These are phyloP conservation scores for Helicoverpa assulta DNA, from an alignment of 2,888 invertebrate species.

Conservation along the genomic window DNA sequence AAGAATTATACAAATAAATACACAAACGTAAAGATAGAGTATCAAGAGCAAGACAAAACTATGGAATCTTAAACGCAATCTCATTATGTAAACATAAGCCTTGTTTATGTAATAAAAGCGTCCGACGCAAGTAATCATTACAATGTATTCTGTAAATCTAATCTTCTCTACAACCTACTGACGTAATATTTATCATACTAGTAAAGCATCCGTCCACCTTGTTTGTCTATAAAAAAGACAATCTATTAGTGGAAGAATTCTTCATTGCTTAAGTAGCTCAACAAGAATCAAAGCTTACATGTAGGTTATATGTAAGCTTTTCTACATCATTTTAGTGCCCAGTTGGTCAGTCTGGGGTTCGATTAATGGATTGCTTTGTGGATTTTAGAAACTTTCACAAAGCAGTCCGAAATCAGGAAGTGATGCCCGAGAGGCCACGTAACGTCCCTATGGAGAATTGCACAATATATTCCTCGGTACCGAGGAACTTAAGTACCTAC, in stretches of 20 bases:
- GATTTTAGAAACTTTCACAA: too few relatives aligned
- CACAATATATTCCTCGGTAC: too few relatives aligned
- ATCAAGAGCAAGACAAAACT: constrained; percentile 4
- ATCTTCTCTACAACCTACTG: background rate
- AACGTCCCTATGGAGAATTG: too few relatives aligned
- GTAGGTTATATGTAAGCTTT: too few relatives aligned
- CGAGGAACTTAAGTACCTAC: too few relatives aligned
- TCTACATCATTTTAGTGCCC: too few relatives aligned
- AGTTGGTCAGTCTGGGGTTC: too few relatives aligned
- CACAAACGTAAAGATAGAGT: background rate
- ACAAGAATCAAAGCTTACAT: too few relatives aligned
- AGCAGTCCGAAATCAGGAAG: too few relatives aligned
- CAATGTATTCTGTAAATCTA: constrained; percentile 5
- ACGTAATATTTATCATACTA: background rate
- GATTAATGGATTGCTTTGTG: too few relatives aligned
- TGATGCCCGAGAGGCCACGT: too few relatives aligned
- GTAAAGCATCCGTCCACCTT: background rate
- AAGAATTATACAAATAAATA: background rate
- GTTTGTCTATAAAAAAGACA: background rate
- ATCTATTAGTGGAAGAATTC: background rate
- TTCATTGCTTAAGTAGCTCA: background rate
- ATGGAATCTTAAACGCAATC: constrained; percentile 23
- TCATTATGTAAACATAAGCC: constrained; percentile 38
- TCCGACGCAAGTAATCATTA: constrained; percentile 14
- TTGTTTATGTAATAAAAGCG: constrained; percentile 31